Base-by-base conservation (phyloP, 2,888 invertebrate species). In the Metallyticus violacea region DNA sequence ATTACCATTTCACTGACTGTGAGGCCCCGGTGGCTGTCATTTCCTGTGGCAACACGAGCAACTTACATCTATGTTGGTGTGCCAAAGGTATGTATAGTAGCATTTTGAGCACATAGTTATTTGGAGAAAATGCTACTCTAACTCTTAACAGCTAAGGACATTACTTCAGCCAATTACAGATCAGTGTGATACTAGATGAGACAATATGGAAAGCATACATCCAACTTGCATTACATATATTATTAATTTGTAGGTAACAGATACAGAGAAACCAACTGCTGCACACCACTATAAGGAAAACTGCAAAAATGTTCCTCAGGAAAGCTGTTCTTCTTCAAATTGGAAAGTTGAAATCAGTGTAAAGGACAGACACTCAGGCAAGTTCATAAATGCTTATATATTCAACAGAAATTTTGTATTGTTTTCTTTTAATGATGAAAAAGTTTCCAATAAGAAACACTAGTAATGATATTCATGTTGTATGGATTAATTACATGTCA, bases 271-370 rank as follows among this genome's bases (percentile, higher is more conserved):
- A 26, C 87, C 87, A 26, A 77, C 81, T 25, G 90, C 96, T 0
- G 91, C 93, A 1, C 95, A 95, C 92, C 93, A 91, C 86, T 95
- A 94, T 91, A 94, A 95, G 88, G 95, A 94, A 25, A 93, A 94
- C 87, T 96, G 96, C 89, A 92, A 94, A 6, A 93, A 94, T 0
- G 92, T 92, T 83, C 91, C 92, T 85, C 92, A 92, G 0, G 93
- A 94, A 85, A 91, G 91, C 27, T 97, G 97, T 90, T 92, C 93
- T 0, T 94, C 94, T 89, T 93, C 94, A 85, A 92, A 93, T 78
- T 97, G 97, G 97, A 95, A 94, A 6, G 92, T 95, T 1, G 95
- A 95, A 87, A 92, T 96, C 25, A 93, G 93, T 0, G 94, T 95
- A 0, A 94, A 95, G 89, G 97, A 97, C 90, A 91, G 92, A 87